These are phyloP conservation scores for Cyclina sinensis DNA, from an alignment of 1,140 invertebrate species.

Conservation along the genomic window DNA sequence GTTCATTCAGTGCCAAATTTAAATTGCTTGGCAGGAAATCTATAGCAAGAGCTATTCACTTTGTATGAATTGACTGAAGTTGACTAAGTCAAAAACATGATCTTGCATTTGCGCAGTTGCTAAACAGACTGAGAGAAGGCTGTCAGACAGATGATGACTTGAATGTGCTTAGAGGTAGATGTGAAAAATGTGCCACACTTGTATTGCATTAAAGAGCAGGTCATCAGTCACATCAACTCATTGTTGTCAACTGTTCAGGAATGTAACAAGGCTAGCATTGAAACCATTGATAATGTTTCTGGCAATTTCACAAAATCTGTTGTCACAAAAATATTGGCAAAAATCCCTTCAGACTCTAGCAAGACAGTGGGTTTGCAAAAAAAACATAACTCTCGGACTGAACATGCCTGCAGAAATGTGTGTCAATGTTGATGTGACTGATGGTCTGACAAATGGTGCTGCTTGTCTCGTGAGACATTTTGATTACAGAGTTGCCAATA, in stretches of 20 bases:
- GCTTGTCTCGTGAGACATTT: slow-evolving; percentile 32
- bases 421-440: not conserved
- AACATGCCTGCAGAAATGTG: not conserved
- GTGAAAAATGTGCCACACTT: slow-evolving; percentile 16
- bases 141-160: slow-evolving; percentile 69
- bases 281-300: slow-evolving; percentile 17
- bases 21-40: not conserved
- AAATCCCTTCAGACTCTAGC: not conserved
- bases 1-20: not conserved
- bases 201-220: not conserved
- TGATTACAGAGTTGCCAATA: not conserved
- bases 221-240: not conserved
- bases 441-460: slow-evolving; percentile 56
- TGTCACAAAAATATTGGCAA: not conserved
- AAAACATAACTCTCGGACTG: not conserved
- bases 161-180: slow-evolving; percentile 1
- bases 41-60: slow-evolving; percentile 31
- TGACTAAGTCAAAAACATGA: slow-evolving; percentile 70
- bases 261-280: not conserved
- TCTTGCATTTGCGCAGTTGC: slow-evolving; percentile 67
- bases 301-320: not conserved
- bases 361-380: not conserved
- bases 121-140: slow-evolving; percentile 73
- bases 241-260: not conserved
- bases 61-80: slow-evolving; percentile 69